Conservation (phyloP, 2,797 vertebrate species). For the Chromis chromis region DNA sequence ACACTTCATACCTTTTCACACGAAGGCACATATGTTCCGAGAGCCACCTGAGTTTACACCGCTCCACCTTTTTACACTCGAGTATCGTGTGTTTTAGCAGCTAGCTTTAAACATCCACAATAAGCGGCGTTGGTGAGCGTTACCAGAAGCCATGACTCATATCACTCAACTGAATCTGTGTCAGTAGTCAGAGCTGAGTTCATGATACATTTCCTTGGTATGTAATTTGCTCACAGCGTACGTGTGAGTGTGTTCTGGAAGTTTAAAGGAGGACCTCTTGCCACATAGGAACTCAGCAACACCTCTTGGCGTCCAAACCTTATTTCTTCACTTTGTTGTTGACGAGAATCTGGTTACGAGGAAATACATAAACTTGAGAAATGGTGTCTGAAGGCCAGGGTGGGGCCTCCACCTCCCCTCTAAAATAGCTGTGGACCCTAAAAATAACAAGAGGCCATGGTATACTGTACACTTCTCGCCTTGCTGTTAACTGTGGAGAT, state of each 20-base stretch:
- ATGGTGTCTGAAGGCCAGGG: slow-evolving; percentile 38
- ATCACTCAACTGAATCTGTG: slow-evolving; percentile 6
- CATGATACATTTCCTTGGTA: slow-evolving; percentile 64
- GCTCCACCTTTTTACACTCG: fast-evolving
- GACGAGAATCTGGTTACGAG: slow-evolving; percentile 11
- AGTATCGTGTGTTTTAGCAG: not conserved
- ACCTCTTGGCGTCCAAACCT: not conserved
- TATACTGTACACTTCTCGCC: slow-evolving; percentile 51
- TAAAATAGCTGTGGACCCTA: slow-evolving; percentile 70
- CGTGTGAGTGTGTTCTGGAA: slow-evolving; percentile 15
- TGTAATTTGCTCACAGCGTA: slow-evolving; percentile 39
- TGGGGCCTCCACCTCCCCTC: slow-evolving; percentile 61
- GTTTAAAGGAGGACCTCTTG: not conserved
- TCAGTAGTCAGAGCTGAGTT: slow-evolving; percentile 24
- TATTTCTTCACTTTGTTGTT: slow-evolving; percentile 3
- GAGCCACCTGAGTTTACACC: not conserved
- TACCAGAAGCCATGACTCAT: slow-evolving; percentile 66
- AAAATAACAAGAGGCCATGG: slow-evolving; percentile 72
- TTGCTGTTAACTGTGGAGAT: slow-evolving; percentile 47
- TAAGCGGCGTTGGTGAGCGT: not conserved
- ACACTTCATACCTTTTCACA: slow-evolving; percentile 25
- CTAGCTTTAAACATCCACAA: not conserved
- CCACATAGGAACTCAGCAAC: not conserved
- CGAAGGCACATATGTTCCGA: not conserved
- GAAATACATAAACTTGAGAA: slow-evolving; percentile 49